Conservation (phyloP, 2,888 invertebrate species). For the Diarsia mendica region DNA sequence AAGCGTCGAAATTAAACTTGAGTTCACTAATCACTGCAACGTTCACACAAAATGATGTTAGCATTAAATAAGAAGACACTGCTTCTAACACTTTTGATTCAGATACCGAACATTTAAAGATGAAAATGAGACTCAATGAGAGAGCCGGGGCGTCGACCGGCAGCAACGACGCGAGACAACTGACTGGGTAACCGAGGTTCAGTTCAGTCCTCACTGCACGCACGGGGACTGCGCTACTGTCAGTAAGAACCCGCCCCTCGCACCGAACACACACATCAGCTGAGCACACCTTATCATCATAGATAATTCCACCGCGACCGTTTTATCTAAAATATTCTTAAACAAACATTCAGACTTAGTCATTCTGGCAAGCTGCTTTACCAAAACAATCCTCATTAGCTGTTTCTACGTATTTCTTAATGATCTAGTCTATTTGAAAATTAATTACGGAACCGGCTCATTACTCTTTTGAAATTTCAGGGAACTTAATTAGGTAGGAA, state of each 20-base stretch:
- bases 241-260: conserved; percentile 63
- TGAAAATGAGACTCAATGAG: conserved; percentile 57
- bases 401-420: conserved; percentile 43
- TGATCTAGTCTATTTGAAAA: conserved; percentile 35
- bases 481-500: conserved; percentile 23
- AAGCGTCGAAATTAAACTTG: conserved; percentile 48
- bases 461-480: conserved; percentile 28
- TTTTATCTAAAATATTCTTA: conserved; percentile 51
- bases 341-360: conserved; percentile 46
- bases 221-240: conserved; percentile 39
- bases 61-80: conserved; percentile 60
- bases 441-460: conserved; percentile 31
- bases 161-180: conserved; percentile 77
- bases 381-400: conserved; percentile 37
- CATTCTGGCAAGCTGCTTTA: conserved; percentile 29
- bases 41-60: conserved; percentile 47
- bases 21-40: conserved; percentile 69
- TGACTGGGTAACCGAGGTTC: conserved; percentile 70
- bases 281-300: conserved; percentile 65
- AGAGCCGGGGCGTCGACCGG: conserved; percentile 72
- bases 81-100: conserved; percentile 68
- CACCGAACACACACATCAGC: conserved; percentile 61
- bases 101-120: conserved; percentile 50
- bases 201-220: conserved; percentile 32
- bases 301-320: conserved; percentile 47